Evolutionary conservation across 2,888 invertebrate genomes (phyloP), one percentile per base, ranked within the genome.

Genomic region (Drosophila basisetae): DNA sequence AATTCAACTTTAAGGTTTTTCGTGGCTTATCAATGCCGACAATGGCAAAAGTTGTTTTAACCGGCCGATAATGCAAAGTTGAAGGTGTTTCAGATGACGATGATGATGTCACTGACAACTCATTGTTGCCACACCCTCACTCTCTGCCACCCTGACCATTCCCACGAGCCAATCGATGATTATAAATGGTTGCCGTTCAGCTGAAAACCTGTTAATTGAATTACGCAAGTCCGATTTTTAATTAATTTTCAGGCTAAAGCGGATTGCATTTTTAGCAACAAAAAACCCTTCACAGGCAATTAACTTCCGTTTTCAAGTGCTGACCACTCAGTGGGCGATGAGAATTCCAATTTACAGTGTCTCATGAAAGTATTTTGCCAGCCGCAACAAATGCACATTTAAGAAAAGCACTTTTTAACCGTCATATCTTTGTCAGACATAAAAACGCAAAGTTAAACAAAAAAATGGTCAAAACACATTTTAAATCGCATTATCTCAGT

Each of bases 251-350:
- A 71, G 13, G 47, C 25, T 25, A 47, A 47, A 47, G 47, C 30
- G 18, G 5, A 11, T n/a, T n/a, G 30, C 2, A n/a, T 39, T 37
- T 13, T n/a, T 11, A 37, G 16, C 18, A 33, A 6, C 0, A 58
- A 50, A 58, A 62, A 50, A 18, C 59, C 56, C 59, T 70, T 69
- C 55, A 65, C 78, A 28, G 66, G 41, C 61, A 81, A 73, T 81
- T 73, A 73, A 78, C 82, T 80, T 68, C 73, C 78, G 59, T 68
- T 59, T 67, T 68, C 58, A 68, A 80, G 78, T 77, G 70, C 56
- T 72, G 63, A 49, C 41, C 70, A 55, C 49, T 37, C 28, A 10
- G 11, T 22, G 30, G 28, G 16, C 28, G 13, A 33, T 54, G 22
- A 31, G 16, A 13, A 25, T 37, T 53, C 28, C 50, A 6, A 4